Evolutionary conservation across 2,113 vertebrate genomes (phyloP).

Genomic region (Pelobates fuscus): DNA sequence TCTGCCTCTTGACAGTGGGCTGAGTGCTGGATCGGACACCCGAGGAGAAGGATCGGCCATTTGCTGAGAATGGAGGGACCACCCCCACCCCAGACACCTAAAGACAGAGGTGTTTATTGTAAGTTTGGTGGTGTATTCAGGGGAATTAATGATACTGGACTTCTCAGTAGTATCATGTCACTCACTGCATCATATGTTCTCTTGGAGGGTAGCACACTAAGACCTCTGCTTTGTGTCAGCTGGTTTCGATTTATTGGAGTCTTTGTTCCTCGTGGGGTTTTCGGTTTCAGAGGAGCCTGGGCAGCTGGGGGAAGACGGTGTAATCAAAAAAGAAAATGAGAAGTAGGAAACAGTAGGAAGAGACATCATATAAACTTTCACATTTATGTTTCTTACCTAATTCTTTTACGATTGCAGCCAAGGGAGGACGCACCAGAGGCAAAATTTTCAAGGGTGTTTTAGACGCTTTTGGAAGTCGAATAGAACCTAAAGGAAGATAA

Average conservation of each 20-base stretch:
- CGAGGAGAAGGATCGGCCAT: constrained; percentile 83
- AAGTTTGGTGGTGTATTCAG: background rate
- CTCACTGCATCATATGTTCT: constrained; percentile 73
- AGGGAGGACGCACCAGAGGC: constrained; percentile 75
- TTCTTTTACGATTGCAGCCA: constrained; percentile 86
- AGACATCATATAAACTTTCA: no score
- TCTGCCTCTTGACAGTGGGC: constrained; percentile 87
- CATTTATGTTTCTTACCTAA: constrained; percentile 69
- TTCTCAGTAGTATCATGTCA: background rate
- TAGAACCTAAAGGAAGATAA: constrained; percentile 75
- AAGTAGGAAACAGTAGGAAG: no score
- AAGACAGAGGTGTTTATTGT: background rate
- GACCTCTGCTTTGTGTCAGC: constrained; percentile 79
- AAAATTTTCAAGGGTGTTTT: constrained; percentile 82
- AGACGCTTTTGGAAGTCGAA: constrained; percentile 86
- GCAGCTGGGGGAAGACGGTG: constrained; percentile 68
- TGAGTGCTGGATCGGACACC: constrained; percentile 84
- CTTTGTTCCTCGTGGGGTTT: constrained; percentile 84
- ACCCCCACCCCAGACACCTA: constrained; percentile 65
- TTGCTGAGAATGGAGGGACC: constrained; percentile 77
- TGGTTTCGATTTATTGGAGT: constrained; percentile 92
- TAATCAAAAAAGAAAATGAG: no score
- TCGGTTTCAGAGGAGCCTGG: constrained; percentile 86
- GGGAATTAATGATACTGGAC: background rate
- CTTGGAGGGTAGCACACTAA: constrained; percentile 81